Percentiles rank a stretch among this genome's conserved stretches.
These are phyloP conservation scores for Drosophila borborema DNA, from an alignment of 2,888 invertebrate species.

Conservation along the genomic window DNA sequence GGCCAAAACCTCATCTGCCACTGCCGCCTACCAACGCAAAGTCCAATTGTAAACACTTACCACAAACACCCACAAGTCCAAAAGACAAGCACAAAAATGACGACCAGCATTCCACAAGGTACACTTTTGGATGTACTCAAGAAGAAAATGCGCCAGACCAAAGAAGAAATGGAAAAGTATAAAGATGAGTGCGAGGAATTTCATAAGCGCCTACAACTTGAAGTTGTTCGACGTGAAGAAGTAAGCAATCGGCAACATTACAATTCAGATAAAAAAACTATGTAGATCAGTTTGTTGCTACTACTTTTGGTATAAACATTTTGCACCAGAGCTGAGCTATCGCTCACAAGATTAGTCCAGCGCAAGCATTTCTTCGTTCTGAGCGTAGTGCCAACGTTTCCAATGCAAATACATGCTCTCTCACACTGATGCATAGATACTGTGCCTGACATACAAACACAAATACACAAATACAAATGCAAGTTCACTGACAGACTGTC, in stretches of 20 bases:
- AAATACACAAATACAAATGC: conserved; percentile 21
- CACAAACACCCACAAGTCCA: conserved; percentile 64
- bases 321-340: conserved; percentile 49
- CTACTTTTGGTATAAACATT: conserved; percentile 66
- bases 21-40: conserved; percentile 52
- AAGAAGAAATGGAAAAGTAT: conserved; percentile 99
- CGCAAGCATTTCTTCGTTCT: conserved; percentile 61
- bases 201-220: conserved; percentile 97
- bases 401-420: conserved; percentile 55
- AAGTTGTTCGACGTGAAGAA: conserved; percentile 98
- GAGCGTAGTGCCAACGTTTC: conserved; percentile 52
- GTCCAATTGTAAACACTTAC: conserved; percentile 63
- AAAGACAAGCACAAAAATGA: conserved; percentile 87
- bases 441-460: conserved; percentile 27
- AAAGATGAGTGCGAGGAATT: conserved; percentile 99
- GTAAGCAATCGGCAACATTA: conserved; percentile 88
- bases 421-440: conserved; percentile 36
- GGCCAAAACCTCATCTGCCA: conserved; percentile 21
- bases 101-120: conserved; percentile 95
- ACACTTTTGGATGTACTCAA: conserved; percentile 98
- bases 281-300: conserved; percentile 32
- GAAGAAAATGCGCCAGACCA: conserved; percentile 99
- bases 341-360: conserved; percentile 24
- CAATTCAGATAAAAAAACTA: conserved; percentile 27
- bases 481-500: conserved; percentile 49